These are phyloP conservation scores for Benthosema pterotum DNA, from an alignment of 2,797 vertebrate species.

Conservation along the genomic window DNA sequence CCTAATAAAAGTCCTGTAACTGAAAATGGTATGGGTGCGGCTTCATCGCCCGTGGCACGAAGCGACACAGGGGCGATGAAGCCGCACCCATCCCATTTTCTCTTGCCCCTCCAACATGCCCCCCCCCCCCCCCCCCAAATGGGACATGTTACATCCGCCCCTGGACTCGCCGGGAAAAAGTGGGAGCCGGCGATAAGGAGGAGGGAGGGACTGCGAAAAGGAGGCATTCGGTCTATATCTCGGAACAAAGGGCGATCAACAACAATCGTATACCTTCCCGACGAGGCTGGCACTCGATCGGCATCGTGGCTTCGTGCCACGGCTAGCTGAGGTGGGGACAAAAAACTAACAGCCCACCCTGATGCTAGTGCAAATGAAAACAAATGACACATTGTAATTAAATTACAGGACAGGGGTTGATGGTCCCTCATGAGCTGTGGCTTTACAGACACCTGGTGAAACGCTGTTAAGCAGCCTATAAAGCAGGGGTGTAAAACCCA, in stretches of 20 bases:
- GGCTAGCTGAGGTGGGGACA: conserved; percentile 20
- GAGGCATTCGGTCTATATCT: conserved; percentile 21
- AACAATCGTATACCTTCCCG: neutral
- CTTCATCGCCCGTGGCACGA: too few species aligned
- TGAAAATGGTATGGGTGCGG: too few species aligned
- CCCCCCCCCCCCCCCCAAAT: too few species aligned
- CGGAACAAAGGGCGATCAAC: conserved; percentile 2
- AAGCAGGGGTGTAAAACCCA: neutral
- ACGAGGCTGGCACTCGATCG: neutral
- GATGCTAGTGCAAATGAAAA: conserved; percentile 30
- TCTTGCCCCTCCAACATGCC: too few species aligned
- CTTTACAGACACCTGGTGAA: conserved; percentile 14
- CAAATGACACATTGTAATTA: conserved; percentile 44
- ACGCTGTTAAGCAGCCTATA: neutral
- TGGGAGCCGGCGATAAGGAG: conserved; percentile 35
- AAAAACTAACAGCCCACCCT: conserved; percentile 7
- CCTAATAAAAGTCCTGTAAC: too few species aligned
- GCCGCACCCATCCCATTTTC: too few species aligned
- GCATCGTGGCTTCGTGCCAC: conserved; percentile 2
- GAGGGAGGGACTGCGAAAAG: conserved; percentile 7
- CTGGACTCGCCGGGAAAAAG: conserved; percentile 37
- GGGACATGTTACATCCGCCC: too few species aligned
- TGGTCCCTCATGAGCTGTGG: too few species aligned
- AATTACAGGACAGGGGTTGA: neutral
- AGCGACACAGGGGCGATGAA: too few species aligned